Evolutionary conservation across 1,140 invertebrate genomes (phyloP), one percentile per base, ranked within the genome.

Genomic region (Magallana gigas): DNA sequence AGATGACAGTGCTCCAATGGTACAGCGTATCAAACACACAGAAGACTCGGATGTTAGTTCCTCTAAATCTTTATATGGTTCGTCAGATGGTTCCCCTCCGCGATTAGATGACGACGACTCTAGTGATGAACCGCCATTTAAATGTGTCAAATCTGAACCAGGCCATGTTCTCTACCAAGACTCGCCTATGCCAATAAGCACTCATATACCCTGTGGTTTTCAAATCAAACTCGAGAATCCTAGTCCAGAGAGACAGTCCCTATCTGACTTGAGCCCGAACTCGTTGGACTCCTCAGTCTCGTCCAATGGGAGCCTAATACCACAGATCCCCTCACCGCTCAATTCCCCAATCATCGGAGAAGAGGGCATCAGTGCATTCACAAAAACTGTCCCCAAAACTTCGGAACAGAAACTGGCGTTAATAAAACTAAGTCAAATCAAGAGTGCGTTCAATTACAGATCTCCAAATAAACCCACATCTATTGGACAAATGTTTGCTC

Each of bases 401-500:
- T 84, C 87, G 8, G 82, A 85, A 57, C 85, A 82, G 76, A 85
- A 89, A 57, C 76, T 89, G 12, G 60, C 85, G 6, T 60, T 90
- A 16, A 90, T 90, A 7, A 88, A 89, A 85, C 84, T 90, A 57
- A 89, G 86, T 86, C 90, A 90, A 68, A 90, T 90, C 8, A 87
- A 85, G 62, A 89, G 88, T 18, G 90, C 87, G 64, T 90, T 88
- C 81, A 83, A 56, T 62, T 87, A 88, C 57, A 58, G 83, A 58
- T 80, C 59, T 56, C 36, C 23, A 36, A 84, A 80, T 48, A 68
- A 87, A 86, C 87, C 89, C 7, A 89, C 86, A 16, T 87, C 90
- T 12, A 82, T 90, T 23, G 88, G 90, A 87, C 90, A 90, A 82
- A 90, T 90, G 85, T 90, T 90, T 89, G 90, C 90, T 57, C 82